Evolutionary conservation across 2,797 vertebrate species (phyloP).

Genomic region (Dermochelys coriacea): DNA sequence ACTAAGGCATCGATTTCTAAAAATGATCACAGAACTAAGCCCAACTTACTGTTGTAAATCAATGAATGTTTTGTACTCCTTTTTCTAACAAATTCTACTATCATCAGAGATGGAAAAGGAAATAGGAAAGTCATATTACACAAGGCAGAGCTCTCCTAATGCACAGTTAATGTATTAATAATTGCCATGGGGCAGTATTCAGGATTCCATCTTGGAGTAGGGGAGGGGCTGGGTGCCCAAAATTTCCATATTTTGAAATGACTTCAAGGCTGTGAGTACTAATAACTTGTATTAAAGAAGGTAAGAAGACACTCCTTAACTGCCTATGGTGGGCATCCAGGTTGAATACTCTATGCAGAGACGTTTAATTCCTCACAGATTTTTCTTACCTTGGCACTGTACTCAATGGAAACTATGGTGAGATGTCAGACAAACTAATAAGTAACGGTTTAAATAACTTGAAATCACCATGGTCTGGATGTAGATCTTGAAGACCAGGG

Average conservation of each 20-base stretch:
- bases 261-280: not conserved
- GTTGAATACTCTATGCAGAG: not conserved
- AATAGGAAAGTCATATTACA: not conserved
- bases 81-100: conserved; percentile 32
- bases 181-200: not conserved
- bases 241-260: not conserved
- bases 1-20: conserved; percentile 34
- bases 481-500: not conserved
- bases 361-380: not conserved
- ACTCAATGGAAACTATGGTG: not conserved
- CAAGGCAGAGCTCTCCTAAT: conserved; percentile 4
- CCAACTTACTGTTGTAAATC: conserved; percentile 41
- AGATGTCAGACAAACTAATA: not conserved
- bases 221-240: not conserved
- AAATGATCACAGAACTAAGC: conserved; percentile 13
- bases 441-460: conserved; percentile 3
- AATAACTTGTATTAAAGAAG: conserved; percentile 1
- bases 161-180: conserved; percentile 10
- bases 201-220: not conserved
- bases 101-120: not conserved
- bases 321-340: not conserved
- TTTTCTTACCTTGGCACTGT: not conserved
- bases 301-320: not conserved
- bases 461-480: not conserved
- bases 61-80: conserved; percentile 58